These are phyloP conservation scores for Phylloscopus collybita DNA, from an alignment of 2,797 vertebrate species.

Conservation along the genomic window DNA sequence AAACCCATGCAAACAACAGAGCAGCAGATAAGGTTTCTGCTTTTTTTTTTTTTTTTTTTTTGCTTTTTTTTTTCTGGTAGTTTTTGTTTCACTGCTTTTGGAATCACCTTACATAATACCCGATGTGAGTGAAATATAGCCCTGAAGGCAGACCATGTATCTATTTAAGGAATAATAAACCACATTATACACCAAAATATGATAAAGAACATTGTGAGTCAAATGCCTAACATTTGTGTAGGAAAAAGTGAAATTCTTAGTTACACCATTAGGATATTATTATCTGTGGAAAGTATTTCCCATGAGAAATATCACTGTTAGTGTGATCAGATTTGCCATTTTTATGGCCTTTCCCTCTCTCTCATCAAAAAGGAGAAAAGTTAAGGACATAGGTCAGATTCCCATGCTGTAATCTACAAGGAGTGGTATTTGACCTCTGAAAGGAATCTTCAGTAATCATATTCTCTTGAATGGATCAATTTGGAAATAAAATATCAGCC, in stretches of 20 bases:
- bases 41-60: background rate
- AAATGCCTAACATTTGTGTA: background rate
- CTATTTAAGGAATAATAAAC: background rate
- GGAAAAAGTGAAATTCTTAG: background rate
- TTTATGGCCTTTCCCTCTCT: background rate
- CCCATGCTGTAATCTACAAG: background rate
- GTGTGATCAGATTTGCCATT: background rate
- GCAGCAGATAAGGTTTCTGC: background rate
- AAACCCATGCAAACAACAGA: background rate
- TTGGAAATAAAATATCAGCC: background rate
- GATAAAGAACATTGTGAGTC: background rate
- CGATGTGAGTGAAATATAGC: background rate
- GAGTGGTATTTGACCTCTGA: background rate
- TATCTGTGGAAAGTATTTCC: background rate
- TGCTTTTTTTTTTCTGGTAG: background rate
- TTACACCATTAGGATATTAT: background rate
- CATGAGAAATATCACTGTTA: background rate
- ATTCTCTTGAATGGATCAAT: background rate
- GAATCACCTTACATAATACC: background rate
- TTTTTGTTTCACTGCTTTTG: background rate
- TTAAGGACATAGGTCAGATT: background rate
- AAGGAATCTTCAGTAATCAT: background rate
- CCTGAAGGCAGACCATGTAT: background rate
- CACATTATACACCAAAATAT: background rate
- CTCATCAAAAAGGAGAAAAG: background rate